phyloP scores from a whole-genome alignment of 2,888 invertebrate genomes.

The Athalia cordata region DNA sequence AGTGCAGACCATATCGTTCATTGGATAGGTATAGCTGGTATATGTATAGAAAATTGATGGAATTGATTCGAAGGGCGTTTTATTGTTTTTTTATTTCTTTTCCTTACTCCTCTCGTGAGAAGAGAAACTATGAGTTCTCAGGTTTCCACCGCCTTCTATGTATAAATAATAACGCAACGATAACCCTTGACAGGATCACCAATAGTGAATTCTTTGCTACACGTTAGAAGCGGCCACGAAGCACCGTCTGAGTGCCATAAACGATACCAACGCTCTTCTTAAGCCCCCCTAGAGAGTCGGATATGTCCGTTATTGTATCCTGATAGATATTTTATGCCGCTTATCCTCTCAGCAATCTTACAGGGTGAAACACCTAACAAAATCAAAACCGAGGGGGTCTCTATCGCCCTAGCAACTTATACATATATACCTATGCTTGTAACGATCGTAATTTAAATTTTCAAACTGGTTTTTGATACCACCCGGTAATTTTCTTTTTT shows the following conservation, averaged over 20 bases:
- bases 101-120: neutral
- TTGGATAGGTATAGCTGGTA: too few relatives aligned
- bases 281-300: conserved; percentile 31
- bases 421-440: neutral
- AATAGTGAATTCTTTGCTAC: conserved; percentile 32
- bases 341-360: conserved; percentile 36
- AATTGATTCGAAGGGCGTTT: too few relatives aligned
- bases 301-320: conserved; percentile 45
- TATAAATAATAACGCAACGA: conserved; percentile 32
- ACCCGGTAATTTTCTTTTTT: conserved; percentile 20
- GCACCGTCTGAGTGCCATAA: conserved; percentile 41
- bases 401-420: neutral
- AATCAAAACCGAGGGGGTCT: conserved; percentile 31
- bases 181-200: conserved; percentile 33
- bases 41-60: too few relatives aligned
- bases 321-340: conserved; percentile 44
- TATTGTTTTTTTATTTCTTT: neutral
- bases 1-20: too few relatives aligned
- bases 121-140: neutral
- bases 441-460: conserved; percentile 17
- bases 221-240: conserved; percentile 7
- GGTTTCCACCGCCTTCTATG: conserved; percentile 12
- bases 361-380: conserved; percentile 33
- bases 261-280: conserved; percentile 40
- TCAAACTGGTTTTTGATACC: conserved; percentile 26